Conservation (phyloP, 2,797 vertebrate species). For the Cyprinella venusta region DNA sequence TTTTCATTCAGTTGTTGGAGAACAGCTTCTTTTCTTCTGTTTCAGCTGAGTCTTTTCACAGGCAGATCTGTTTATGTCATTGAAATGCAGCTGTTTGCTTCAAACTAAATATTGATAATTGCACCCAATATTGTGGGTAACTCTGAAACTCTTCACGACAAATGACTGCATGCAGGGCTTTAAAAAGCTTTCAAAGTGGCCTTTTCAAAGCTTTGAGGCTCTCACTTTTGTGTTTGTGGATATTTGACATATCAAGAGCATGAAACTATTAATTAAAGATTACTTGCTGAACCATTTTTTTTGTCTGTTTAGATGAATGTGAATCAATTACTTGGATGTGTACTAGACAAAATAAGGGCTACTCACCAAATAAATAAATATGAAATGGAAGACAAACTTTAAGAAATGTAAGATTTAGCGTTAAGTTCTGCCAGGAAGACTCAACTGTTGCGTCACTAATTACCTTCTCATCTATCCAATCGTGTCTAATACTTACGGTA, state of each 20-base stretch:
- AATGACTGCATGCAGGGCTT: neutral
- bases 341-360: neutral
- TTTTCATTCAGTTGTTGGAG: neutral
- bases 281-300: neutral
- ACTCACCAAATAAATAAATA: neutral
- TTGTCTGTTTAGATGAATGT: neutral
- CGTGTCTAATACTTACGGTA: too few relatives aligned
- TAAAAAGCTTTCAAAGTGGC: slow-evolving; percentile 19
- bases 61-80: slow-evolving; percentile 6
- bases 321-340: neutral
- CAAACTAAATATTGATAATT: slow-evolving; percentile 32
- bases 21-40: neutral
- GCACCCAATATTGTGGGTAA: neutral
- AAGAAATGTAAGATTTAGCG: neutral
- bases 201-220: neutral
- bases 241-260: slow-evolving; percentile 1
- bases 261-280: neutral
- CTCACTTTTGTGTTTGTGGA: neutral
- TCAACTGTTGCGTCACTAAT: too few relatives aligned
- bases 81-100: slow-evolving; percentile 17
- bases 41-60: neutral
- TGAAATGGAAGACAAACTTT: neutral
- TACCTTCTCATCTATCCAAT: too few relatives aligned
- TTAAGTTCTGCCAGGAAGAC: too few relatives aligned
- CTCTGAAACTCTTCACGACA: neutral